Evolutionary conservation across 2,888 invertebrate genomes (phyloP).

Genomic region (Cyclophora punctaria): DNA sequence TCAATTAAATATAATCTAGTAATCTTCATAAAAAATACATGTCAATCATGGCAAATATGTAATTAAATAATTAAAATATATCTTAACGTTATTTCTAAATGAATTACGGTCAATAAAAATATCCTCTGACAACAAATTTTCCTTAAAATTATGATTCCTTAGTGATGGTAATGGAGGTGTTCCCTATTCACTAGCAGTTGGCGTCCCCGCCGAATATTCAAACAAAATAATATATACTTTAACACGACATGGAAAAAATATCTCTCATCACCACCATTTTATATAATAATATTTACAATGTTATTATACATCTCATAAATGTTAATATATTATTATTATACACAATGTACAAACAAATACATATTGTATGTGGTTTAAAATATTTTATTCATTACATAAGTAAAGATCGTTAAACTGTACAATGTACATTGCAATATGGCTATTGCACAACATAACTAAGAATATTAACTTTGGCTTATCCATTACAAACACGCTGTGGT

Average conservation of each 20-base stretch:
- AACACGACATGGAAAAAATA: constrained; percentile 18
- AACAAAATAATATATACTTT: neutral
- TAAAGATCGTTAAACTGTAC: constrained; percentile 62
- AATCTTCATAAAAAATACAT: constrained; percentile 14
- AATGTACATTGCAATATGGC: constrained; percentile 69
- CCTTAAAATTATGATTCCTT: constrained; percentile 24
- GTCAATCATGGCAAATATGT: constrained; percentile 31
- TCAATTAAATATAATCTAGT: no score
- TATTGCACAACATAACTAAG: constrained; percentile 70
- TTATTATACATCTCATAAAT: constrained; percentile 58
- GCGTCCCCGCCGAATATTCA: neutral
- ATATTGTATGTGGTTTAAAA: constrained; percentile 37
- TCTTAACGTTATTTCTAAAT: constrained; percentile 17
- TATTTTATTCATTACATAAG: constrained; percentile 42
- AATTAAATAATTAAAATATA: constrained; percentile 27
- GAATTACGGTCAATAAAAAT: constrained; percentile 55
- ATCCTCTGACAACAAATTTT: constrained; percentile 53
- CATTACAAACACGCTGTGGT: constrained; percentile 55
- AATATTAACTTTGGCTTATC: constrained; percentile 72
- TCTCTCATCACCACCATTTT: constrained; percentile 25
- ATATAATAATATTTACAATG: constrained; percentile 51
- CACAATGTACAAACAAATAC: constrained; percentile 60
- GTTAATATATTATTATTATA: constrained; percentile 53
- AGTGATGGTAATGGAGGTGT: constrained; percentile 4
- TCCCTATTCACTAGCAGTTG: constrained; percentile 8